Evolutionary conservation across 2,888 invertebrate species (phyloP), one percentile per base, ranked within the genome.

Genomic region (Helleia helle): DNA sequence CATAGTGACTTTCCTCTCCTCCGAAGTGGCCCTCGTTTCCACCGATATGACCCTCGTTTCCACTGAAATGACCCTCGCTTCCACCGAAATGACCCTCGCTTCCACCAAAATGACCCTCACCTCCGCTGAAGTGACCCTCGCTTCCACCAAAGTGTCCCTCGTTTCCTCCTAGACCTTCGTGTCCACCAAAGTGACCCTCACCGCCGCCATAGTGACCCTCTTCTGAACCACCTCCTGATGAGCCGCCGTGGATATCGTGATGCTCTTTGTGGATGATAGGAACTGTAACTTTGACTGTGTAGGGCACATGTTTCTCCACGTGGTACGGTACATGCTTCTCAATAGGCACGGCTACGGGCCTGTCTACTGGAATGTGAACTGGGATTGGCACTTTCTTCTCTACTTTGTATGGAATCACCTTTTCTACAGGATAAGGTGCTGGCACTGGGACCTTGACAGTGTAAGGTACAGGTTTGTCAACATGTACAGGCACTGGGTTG

Each of bases 391-490:
- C 87, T 40, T 72, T 89, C 87, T 76, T 87, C 62, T 90, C 90
- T 1, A 90, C 90, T 8, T 89, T 88, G 60, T 88, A 88, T 0
- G 89, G 90, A 26, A 91, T 84, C 25, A 89, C 83, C 59, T 89
- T 89, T 56, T 89, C 88, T 0, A 91, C 89, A 12, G 89, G 90
- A 66, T 91, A 92, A 14, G 91, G 92, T 5, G 87, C 88, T 9
- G 92, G 91, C 25, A 90, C 88, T 6, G 88, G 91, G 15, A 92
- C 91, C 62, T 93, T 92, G 4, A 93, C 92, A 36, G 86, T 87
- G 55, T 90, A 89, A 17, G 93, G 93, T 50, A 93, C 91, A 26
- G 90, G 92, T 63, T 93, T 93, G 47, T 92, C 92, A 1, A 93
- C 92, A 47, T 91, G 90, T 9, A 91, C 90, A 4, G 91, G 91